Evolutionary conservation across 2,888 invertebrate species (phyloP).

Genomic region (Euplagia quadripunctaria): DNA sequence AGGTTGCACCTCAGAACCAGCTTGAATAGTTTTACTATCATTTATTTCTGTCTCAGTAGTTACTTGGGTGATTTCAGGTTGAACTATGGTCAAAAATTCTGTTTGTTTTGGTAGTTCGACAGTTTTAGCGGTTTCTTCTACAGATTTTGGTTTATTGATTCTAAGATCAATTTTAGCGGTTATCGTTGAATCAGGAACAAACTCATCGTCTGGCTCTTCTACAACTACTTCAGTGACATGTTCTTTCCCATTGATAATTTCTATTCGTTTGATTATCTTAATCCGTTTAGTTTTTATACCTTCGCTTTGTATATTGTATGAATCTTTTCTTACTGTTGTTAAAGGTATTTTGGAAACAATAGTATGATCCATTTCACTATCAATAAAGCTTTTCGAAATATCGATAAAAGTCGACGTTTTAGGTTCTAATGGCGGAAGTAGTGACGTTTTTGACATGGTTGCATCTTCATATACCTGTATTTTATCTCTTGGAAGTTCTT

Average conservation of each 20-base stretch:
- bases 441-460: slow-evolving; percentile 31
- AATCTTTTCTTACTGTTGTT: slow-evolving; percentile 13
- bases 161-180: slow-evolving; percentile 68
- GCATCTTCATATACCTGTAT: slow-evolving; percentile 30
- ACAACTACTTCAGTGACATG: slow-evolving; percentile 92
- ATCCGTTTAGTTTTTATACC: slow-evolving; percentile 71
- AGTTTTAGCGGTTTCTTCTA: slow-evolving; percentile 16
- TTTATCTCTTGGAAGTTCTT: slow-evolving; percentile 19
- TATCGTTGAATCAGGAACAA: slow-evolving; percentile 65
- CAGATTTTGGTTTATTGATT: slow-evolving; percentile 48
- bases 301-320: slow-evolving; percentile 58
- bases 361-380: slow-evolving; percentile 62
- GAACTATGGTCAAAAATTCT: slow-evolving; percentile 12
- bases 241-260: slow-evolving; percentile 92
- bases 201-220: slow-evolving; percentile 85
- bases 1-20: background rate
- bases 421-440: slow-evolving; percentile 12
- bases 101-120: slow-evolving; percentile 11
- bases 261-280: slow-evolving; percentile 89
- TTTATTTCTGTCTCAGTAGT: background rate
- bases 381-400: slow-evolving; percentile 59
- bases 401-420: slow-evolving; percentile 51
- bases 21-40: background rate
- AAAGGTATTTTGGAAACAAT: slow-evolving; percentile 32
- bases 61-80: background rate